phyloP scores from a whole-genome alignment of 1,140 invertebrate species.

The Lithobius niger region DNA sequence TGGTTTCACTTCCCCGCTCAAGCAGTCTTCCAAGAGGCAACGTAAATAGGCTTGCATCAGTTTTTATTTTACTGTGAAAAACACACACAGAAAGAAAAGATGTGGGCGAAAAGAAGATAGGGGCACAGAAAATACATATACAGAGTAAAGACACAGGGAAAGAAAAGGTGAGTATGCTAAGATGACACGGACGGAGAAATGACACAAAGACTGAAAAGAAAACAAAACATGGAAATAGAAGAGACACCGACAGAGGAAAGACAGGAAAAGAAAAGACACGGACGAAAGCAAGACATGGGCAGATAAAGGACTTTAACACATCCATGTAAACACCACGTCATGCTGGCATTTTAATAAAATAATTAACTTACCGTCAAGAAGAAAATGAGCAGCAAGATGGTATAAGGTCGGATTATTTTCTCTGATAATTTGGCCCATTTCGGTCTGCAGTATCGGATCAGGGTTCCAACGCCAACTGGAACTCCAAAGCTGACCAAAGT shows the following conservation, averaged over 20 bases:
- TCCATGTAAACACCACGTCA: no score
- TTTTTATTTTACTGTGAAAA: no score
- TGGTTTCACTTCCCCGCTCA: no score
- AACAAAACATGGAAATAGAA: background rate
- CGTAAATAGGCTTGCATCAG: no score
- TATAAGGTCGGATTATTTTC: slow-evolving; percentile 28
- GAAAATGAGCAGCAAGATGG: slow-evolving; percentile 32
- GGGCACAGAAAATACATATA: no score
- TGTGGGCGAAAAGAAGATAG: no score
- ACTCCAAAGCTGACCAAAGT: slow-evolving; percentile 31
- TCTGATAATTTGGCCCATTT: slow-evolving; percentile 20
- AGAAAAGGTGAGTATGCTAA: no score
- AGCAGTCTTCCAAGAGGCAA: no score
- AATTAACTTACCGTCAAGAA: slow-evolving; percentile 26
- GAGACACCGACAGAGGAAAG: background rate
- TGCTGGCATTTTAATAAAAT: background rate
- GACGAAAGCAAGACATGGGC: background rate
- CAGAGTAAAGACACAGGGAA: no score
- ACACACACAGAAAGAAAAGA: no score
- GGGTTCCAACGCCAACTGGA: slow-evolving; percentile 34
- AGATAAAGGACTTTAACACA: background rate
- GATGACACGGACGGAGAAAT: no score
- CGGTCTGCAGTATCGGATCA: slow-evolving; percentile 21
- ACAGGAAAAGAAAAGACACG: background rate
- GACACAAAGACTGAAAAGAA: no score